phyloP scores from a whole-genome alignment of 2,113 vertebrate genomes.

The Cynoglossus semilaevis region DNA sequence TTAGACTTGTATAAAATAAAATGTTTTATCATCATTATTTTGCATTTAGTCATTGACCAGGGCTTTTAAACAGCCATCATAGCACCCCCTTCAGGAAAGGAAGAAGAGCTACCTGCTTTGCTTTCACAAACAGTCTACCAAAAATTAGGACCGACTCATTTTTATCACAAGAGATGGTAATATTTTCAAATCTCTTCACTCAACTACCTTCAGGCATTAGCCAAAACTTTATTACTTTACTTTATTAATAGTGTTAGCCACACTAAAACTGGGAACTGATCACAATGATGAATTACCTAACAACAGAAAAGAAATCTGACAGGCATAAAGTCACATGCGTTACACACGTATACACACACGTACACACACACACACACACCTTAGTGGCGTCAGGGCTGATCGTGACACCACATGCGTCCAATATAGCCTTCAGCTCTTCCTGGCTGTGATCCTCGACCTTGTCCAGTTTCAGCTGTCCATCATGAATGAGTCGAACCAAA shows the following conservation, averaged over 20 bases:
- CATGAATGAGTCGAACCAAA: constrained; percentile 88
- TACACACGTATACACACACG: constrained; percentile 8
- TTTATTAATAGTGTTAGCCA: too few species aligned
- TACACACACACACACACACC: constrained; percentile 56
- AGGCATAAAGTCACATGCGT: neutral
- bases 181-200: neutral
- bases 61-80: too few species aligned
- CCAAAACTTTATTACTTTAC: neutral
- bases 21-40: too few species aligned
- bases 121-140: too few species aligned
- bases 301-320: neutral
- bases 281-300: constrained; percentile 1
- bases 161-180: neutral
- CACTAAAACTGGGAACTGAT: neutral
- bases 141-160: too few species aligned
- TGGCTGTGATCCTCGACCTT: constrained; percentile 80
- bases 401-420: constrained; percentile 79
- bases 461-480: constrained; percentile 83
- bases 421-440: constrained; percentile 79
- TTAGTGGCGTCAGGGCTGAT: constrained; percentile 73
- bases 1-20: too few species aligned
- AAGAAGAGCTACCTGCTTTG: too few species aligned
- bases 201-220: neutral
- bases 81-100: too few species aligned
- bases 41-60: too few species aligned